Evolutionary conservation across 2,888 invertebrate species (phyloP), one percentile per base, ranked within the genome.

Genomic region (Charanyca ferruginea): DNA sequence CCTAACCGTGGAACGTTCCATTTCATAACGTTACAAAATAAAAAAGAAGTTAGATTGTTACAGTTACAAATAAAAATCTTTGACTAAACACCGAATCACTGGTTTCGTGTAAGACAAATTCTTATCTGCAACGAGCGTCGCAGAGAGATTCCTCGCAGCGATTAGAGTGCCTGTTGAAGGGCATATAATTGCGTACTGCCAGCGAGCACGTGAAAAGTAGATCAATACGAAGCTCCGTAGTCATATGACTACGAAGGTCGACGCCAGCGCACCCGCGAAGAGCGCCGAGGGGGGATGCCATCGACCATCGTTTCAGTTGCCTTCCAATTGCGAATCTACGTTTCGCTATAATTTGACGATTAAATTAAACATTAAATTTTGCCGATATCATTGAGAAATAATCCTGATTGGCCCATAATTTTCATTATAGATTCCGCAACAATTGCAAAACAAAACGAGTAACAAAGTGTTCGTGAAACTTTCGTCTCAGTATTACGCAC

Each of bases 191-290:
- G 83, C 81, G 79, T 72, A 78, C 58, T 57, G 70, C 35, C 74
- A 60, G 80, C 74, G 83, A 70, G 81, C 77, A 81, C 69, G 80
- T 83, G 87, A 88, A 89, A 92, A 89, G 88, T 91, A 85, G 90
- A 91, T 89, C 89, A 89, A 83, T 84, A 73, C 82, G 85, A 88
- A 87, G 86, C 89, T 88, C 77, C 81, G 83, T 60, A 90, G 90
- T 93, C 91, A 91, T 90, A 89, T 91, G 92, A 91, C 88, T 89
- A 71, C 70, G 90, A 91, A 91, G 91, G 91, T 80, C 89, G 83
- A 38, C 42, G 73, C 60, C 13, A 41, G 66, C 68, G 64, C 77
- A 69, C 65, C 60, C 61, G 78, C 42, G 47, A 28, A 35, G 51
- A 35, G 53, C 32, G 23, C n/a, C 41, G 51, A 66, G 72, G 28